These are phyloP conservation scores for Bacillus rossius DNA, from an alignment of 1,140 invertebrate genomes.

Conservation along the genomic window DNA sequence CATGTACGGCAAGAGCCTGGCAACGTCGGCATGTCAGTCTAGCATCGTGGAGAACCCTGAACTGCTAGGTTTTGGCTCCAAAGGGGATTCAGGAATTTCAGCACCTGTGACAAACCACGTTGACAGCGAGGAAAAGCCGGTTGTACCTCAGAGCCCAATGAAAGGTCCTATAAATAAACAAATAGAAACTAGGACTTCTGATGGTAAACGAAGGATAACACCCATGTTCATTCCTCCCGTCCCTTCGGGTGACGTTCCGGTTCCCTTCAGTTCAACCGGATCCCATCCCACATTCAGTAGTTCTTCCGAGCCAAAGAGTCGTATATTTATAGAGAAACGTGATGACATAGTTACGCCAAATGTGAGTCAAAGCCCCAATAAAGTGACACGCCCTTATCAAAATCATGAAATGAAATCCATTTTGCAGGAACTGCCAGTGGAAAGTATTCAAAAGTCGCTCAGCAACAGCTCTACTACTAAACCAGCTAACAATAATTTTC, in stretches of 20 bases:
- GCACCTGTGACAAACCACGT: not conserved
- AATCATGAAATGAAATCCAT: too few species aligned
- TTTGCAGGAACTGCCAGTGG: too few species aligned
- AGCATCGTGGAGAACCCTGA: constrained; percentile 79
- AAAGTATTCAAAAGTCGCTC: too few species aligned
- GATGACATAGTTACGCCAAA: constrained; percentile 62
- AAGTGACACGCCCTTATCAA: too few species aligned
- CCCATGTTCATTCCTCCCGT: constrained; percentile 86
- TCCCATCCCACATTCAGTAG: constrained; percentile 60
- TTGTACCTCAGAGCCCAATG: constrained; percentile 36
- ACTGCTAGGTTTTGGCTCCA: constrained; percentile 50
- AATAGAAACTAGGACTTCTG: constrained; percentile 90
- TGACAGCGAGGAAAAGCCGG: constrained; percentile 36
- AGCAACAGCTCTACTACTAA: too few species aligned
- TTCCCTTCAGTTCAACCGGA: constrained; percentile 33
- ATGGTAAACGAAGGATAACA: constrained; percentile 91
- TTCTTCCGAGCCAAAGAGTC: constrained; percentile 70
- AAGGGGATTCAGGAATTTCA: not conserved
- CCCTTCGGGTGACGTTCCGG: constrained; percentile 50
- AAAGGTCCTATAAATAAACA: constrained; percentile 82
- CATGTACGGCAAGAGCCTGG: constrained; percentile 76
- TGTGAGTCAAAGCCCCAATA: constrained; percentile 36
- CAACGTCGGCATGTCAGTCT: constrained; percentile 50
- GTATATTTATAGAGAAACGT: constrained; percentile 75
- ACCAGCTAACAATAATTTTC: too few species aligned